These are phyloP conservation scores for Gobio gobio DNA, from an alignment of 2,113 vertebrate genomes.

Conservation along the genomic window DNA sequence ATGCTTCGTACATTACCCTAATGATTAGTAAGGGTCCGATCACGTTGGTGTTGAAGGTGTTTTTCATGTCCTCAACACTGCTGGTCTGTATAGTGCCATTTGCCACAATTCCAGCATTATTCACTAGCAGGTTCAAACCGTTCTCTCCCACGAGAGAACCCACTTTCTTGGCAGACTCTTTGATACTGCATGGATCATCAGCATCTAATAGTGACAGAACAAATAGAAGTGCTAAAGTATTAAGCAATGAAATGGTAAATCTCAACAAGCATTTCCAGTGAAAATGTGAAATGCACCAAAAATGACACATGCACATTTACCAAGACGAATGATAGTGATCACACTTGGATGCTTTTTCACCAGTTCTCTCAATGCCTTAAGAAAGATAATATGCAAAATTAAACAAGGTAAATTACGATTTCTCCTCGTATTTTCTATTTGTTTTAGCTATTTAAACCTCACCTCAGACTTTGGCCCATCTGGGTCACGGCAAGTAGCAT, in stretches of 20 bases:
- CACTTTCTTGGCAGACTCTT: slow-evolving; percentile 70
- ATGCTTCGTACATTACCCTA: slow-evolving; percentile 59
- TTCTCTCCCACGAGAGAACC: slow-evolving; percentile 65
- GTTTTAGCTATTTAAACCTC: slow-evolving; percentile 1
- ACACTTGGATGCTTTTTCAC: slow-evolving; percentile 59
- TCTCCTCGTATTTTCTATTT: background rate
- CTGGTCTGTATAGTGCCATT: background rate
- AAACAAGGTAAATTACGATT: background rate
- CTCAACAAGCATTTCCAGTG: background rate
- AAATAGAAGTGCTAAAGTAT: background rate
- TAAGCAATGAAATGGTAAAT: background rate
- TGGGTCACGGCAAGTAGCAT: slow-evolving; percentile 63
- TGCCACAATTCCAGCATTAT: slow-evolving; percentile 71
- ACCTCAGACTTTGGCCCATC: slow-evolving; percentile 61
- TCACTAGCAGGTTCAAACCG: slow-evolving; percentile 78
- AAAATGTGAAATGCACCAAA: background rate
- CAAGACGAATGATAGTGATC: slow-evolving; percentile 58
- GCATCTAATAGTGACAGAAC: slow-evolving; percentile 58
- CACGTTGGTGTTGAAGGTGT: slow-evolving; percentile 67
- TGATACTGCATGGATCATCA: slow-evolving; percentile 69
- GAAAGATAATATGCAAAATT: background rate
- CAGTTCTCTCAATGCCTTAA: slow-evolving; percentile 55
- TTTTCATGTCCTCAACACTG: slow-evolving; percentile 69
- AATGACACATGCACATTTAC: slow-evolving; percentile 38
- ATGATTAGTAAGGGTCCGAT: slow-evolving; percentile 71